phyloP scores from a whole-genome alignment of 2,888 invertebrate species.

The Ophion slaviceki region DNA sequence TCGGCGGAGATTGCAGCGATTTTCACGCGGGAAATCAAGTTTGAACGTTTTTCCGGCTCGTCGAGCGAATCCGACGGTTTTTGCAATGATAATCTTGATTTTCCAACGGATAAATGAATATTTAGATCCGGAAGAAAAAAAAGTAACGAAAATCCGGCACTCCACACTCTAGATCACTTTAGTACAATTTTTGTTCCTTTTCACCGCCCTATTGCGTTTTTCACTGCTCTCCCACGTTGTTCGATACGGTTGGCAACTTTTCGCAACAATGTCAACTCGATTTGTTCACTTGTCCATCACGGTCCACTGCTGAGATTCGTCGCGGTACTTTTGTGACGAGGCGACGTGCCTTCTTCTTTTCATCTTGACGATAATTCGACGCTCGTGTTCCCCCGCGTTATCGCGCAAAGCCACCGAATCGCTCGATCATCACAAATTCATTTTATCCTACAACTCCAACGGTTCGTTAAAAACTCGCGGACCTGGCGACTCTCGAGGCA shows the following conservation, averaged over 20 bases:
- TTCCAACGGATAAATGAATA: too few relatives aligned
- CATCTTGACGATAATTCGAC: not conserved
- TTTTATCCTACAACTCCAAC: not conserved
- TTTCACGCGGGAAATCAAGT: not conserved
- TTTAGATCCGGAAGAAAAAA: too few relatives aligned
- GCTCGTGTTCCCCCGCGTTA: not conserved
- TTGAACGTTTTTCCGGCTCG: too few relatives aligned
- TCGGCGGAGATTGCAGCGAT: not conserved
- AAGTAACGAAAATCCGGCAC: too few relatives aligned
- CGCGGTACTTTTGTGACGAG: not conserved
- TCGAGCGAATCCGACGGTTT: too few relatives aligned
- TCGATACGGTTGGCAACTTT: not conserved
- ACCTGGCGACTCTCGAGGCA: not conserved
- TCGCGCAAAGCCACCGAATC: not conserved
- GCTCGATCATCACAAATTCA: conserved; percentile 5
- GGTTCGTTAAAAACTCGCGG: not conserved
- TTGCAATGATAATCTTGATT: too few relatives aligned
- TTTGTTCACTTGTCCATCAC: not conserved
- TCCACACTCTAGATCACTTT: too few relatives aligned
- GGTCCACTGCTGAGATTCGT: not conserved
- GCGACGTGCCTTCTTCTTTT: conserved; percentile 8
- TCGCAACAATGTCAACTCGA: not conserved
- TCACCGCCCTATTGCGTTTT: too few relatives aligned
- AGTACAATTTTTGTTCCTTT: too few relatives aligned
- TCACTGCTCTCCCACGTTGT: too few relatives aligned